Base-by-base conservation (phyloP, 2,888 invertebrate genomes). In the Siphonodentalium dalli region DNA sequence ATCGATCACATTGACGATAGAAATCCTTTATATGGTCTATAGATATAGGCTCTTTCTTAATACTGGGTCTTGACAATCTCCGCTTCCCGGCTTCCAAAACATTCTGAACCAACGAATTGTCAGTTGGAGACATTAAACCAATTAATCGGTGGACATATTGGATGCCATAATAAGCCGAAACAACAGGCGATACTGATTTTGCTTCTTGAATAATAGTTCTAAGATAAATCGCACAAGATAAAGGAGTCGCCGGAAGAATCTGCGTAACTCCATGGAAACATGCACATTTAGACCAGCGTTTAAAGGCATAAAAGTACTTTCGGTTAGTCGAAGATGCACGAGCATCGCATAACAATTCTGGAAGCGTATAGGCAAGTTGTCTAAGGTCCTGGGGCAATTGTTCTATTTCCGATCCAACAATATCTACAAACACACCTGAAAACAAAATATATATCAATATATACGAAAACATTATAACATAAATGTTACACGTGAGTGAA, bases 1-100 rank as follows among this genome's bases (percentile, higher is more conserved):
- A 27, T 54, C 49, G 26, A 48, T 54, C 35, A 13, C 39, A 42
- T 15, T 20, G 37, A 8, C 6, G 18, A 34, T 37, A 54, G 18
- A 54, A 34, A 2, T 18, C 2, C 5, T 52, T 27, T n/a, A n/a
- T n/a, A n/a, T n/a, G n/a, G n/a, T 38, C 38, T 15, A 18, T 8
- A 15, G 38, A 23, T 13, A 38, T 18, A 18, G 38, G 38, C 20
- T 6, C 13, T 15, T 38, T 38, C 38, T 38, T 38, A 15, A 15
- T 13, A 18, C 4, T 4, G 13, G 6, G 0, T 1, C 24, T 38
- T 11, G 1, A 11, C 11, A 38, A 38, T 18, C 5, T 18, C 38
- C 38, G n/a, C 11, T 38, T 18, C 5, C 15, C 38, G 6, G 38
- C n/a, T 20, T 20, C 38, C 20, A 38, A 38, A 5, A 38, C 18